These are phyloP conservation scores for Cryptotermes secundus DNA, from an alignment of 1,140 invertebrate genomes.

Conservation along the genomic window DNA sequence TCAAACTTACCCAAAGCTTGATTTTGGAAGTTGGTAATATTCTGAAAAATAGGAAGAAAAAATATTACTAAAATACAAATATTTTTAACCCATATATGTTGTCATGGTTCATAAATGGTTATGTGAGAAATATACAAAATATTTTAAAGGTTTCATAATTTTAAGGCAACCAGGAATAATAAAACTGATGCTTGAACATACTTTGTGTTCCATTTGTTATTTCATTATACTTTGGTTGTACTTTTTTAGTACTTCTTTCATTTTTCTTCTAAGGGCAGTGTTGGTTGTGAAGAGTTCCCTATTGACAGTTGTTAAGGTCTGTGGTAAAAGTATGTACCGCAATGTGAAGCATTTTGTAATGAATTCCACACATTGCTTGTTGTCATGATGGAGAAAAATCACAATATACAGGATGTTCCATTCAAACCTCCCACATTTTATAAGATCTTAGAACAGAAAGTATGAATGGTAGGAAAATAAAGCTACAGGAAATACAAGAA, in stretches of 20 bases:
- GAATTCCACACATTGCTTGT: background rate
- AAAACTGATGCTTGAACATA: background rate
- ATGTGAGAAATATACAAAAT: background rate
- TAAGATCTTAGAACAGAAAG: too few relatives aligned
- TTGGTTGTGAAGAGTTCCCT: constrained; percentile 1
- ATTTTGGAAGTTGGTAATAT: background rate
- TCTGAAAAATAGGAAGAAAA: background rate
- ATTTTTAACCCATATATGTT: background rate
- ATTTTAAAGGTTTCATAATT: background rate
- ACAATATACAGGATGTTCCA: too few relatives aligned
- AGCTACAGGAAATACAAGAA: too few relatives aligned
- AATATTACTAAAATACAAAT: background rate
- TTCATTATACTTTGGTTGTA: background rate
- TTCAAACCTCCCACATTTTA: too few relatives aligned
- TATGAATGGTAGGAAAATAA: too few relatives aligned
- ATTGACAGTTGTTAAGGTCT: background rate
- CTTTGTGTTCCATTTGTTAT: background rate
- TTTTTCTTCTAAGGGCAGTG: background rate
- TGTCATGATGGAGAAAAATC: too few relatives aligned
- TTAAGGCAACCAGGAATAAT: background rate
- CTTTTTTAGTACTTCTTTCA: background rate
- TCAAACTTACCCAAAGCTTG: background rate
- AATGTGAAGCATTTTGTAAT: background rate
- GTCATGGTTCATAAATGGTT: background rate
- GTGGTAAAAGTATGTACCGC: background rate